Evolutionary conservation across 2,888 invertebrate species (phyloP).

Genomic region (Cyrtodaria siliqua): DNA sequence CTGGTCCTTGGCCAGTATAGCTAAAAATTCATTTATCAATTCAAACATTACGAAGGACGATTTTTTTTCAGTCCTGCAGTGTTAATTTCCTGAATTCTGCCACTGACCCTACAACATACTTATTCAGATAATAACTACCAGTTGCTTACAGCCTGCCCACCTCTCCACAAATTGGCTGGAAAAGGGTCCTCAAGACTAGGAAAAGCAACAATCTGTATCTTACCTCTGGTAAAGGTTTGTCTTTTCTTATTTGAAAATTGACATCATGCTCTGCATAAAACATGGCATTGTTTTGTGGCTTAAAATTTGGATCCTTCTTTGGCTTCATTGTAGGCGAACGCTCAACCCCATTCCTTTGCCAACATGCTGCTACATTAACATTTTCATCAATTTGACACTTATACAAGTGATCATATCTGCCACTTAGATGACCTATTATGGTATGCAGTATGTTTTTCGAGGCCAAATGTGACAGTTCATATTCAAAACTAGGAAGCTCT

Average conservation of each 20-base stretch:
- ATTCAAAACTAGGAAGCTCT: slow-evolving; percentile 5
- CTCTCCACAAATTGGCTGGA: no score
- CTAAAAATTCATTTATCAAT: no score
- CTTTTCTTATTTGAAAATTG: slow-evolving; percentile 90
- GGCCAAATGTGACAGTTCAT: slow-evolving; percentile 13
- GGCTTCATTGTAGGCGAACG: slow-evolving; percentile 19
- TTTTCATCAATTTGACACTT: slow-evolving; percentile 90
- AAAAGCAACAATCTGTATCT: slow-evolving; percentile 1
- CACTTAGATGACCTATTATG: slow-evolving; percentile 28
- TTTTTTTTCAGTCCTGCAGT: no score
- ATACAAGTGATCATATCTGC: slow-evolving; percentile 70
- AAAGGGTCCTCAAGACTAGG: no score
- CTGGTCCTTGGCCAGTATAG: no score
- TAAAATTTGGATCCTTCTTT: slow-evolving; percentile 1
- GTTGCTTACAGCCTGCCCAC: no score
- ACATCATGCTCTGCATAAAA: slow-evolving; percentile 55
- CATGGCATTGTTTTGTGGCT: slow-evolving; percentile 89
- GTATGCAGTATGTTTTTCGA: slow-evolving; percentile 23
- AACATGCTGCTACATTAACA: slow-evolving; percentile 94
- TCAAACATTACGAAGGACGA: no score
- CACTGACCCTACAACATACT: no score
- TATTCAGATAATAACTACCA: no score
- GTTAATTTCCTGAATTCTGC: no score
- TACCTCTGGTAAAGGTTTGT: slow-evolving; percentile 90
- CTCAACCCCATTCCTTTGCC: slow-evolving; percentile 87